Evolutionary conservation across 2,888 invertebrate genomes (phyloP).

Genomic region (Blastobasis adustella): DNA sequence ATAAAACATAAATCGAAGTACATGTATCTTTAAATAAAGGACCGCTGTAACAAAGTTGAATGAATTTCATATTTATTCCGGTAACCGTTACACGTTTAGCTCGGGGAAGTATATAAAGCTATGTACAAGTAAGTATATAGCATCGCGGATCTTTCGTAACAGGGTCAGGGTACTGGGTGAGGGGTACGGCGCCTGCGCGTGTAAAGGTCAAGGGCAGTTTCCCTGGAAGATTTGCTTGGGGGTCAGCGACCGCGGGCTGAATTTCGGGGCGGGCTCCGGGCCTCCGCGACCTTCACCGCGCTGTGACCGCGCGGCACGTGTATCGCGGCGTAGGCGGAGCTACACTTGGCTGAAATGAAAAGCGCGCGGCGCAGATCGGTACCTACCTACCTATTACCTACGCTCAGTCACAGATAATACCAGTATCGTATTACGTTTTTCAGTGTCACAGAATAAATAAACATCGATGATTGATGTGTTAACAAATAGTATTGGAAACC

Average conservation of each 20-base stretch:
- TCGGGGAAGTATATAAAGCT: too few relatives aligned
- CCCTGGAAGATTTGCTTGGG: slow-evolving; percentile 70
- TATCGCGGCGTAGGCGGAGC: slow-evolving; percentile 47
- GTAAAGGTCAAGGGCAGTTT: slow-evolving; percentile 65
- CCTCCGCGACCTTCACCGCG: slow-evolving; percentile 58
- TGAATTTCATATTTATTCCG: background rate
- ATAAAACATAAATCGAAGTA: too few relatives aligned
- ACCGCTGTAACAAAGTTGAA: background rate
- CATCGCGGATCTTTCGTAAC: slow-evolving; percentile 46
- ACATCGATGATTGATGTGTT: too few relatives aligned
- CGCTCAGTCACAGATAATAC: too few relatives aligned
- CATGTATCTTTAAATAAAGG: too few relatives aligned
- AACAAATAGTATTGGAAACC: too few relatives aligned
- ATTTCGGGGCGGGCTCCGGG: slow-evolving; percentile 59
- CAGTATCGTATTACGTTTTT: too few relatives aligned
- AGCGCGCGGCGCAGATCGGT: too few relatives aligned
- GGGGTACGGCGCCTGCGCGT: slow-evolving; percentile 64
- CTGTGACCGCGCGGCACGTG: slow-evolving; percentile 59
- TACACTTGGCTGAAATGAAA: background rate
- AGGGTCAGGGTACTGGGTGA: slow-evolving; percentile 67
- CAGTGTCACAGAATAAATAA: too few relatives aligned
- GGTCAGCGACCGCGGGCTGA: slow-evolving; percentile 59
- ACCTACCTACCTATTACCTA: too few relatives aligned
- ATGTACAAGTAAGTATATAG: too few relatives aligned
- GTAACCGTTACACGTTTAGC: too few relatives aligned